A percentile compares a stretch with the other conserved stretches of the same genome.
Conservation (phyloP, 2,113 vertebrate species). For the Condylura cristata region DNA sequence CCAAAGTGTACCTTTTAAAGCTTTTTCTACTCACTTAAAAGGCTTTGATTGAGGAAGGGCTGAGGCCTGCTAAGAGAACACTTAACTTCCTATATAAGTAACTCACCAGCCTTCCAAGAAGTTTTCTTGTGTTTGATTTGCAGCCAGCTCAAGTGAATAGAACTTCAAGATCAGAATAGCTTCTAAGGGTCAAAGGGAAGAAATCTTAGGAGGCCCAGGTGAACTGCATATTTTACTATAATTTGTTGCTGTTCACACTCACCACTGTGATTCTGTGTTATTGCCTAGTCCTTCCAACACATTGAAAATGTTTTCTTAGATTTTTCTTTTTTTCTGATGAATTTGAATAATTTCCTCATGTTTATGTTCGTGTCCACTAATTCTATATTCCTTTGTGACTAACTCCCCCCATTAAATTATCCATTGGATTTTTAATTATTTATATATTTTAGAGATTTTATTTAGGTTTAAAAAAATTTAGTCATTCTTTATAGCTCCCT, state of each 20-base stretch:
- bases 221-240: not conserved
- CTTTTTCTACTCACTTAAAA: conserved; percentile 16
- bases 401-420: not conserved
- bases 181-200: not conserved
- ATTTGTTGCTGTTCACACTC: not conserved
- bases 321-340: not conserved
- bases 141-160: not conserved
- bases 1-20: not conserved
- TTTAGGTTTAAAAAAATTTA: not conserved
- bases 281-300: not conserved
- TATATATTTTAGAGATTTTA: not conserved
- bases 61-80: conserved; percentile 6
- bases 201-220: not conserved
- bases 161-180: not conserved
- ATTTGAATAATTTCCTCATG: conserved; percentile 17
- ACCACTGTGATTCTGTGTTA: not conserved
- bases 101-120: conserved; percentile 29
- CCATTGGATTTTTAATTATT: conserved; percentile 11
- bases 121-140: conserved; percentile 49
- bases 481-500: not conserved
- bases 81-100: not conserved
- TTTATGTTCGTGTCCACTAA: not conserved
- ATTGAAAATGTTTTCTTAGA: not conserved
- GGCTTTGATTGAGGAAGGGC: not conserved
- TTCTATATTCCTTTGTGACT: conserved; percentile 16